These are phyloP conservation scores for Cephalotes varians DNA, from an alignment of 2,888 invertebrate species.

Conservation along the genomic window DNA sequence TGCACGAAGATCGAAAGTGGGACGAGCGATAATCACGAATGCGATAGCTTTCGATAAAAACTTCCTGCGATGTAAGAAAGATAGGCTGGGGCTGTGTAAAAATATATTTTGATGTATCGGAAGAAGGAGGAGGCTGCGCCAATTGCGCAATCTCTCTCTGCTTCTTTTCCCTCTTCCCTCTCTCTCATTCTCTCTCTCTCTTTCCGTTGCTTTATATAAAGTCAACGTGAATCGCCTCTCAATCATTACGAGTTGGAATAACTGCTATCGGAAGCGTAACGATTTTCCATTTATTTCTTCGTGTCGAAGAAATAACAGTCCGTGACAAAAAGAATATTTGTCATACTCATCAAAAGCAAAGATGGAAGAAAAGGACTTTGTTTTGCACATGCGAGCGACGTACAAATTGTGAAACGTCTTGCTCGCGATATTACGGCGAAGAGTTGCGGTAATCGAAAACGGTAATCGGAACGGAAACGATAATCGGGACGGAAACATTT, in stretches of 20 bases:
- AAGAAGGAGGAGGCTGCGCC: neutral
- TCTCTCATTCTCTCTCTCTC: neutral
- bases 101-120: slow-evolving; percentile 42
- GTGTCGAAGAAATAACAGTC: neutral
- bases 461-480: neutral
- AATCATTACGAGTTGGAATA: neutral
- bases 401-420: neutral
- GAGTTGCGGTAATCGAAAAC: neutral
- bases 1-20: slow-evolving; percentile 36
- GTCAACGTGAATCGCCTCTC: neutral
- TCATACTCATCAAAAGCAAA: neutral
- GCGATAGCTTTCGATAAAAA: slow-evolving; percentile 9
- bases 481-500: slow-evolving; percentile 3
- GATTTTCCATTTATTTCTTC: neutral
- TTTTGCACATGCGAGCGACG: neutral
- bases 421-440: too few species aligned
- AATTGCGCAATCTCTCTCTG: neutral
- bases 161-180: neutral
- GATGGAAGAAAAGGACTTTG: neutral
- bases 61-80: slow-evolving; percentile 5
- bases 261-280: neutral
- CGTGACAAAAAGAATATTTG: neutral
- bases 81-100: neutral
- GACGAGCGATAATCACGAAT: slow-evolving; percentile 48
- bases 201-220: slow-evolving; percentile 8